Conservation (phyloP, 2,888 invertebrate genomes). For the Xestia xanthographa region DNA sequence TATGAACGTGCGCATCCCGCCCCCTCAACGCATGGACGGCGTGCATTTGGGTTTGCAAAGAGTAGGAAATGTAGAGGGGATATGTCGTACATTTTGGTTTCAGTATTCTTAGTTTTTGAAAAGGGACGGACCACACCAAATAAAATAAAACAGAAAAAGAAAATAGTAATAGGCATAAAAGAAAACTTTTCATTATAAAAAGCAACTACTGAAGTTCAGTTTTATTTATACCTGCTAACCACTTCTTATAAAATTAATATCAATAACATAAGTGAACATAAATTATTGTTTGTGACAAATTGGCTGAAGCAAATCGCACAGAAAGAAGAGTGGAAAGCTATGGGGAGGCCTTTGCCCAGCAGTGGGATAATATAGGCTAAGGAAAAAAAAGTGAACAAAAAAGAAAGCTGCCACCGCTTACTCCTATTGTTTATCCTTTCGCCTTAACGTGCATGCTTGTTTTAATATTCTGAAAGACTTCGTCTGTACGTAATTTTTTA, state of each 20-base stretch:
- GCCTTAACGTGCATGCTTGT: background rate
- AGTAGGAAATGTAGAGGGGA: constrained; percentile 46
- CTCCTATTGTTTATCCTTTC: background rate
- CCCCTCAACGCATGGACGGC: constrained; percentile 74
- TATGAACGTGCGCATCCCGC: constrained; percentile 77
- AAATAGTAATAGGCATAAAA: background rate
- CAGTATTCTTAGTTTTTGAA: background rate
- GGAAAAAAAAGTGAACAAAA: background rate
- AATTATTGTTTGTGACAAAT: too few relatives aligned
- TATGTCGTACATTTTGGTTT: too few relatives aligned
- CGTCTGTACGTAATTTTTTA: background rate
- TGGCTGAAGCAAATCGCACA: too few relatives aligned
- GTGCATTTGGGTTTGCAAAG: constrained; percentile 67
- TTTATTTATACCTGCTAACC: background rate
- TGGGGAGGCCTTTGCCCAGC: too few relatives aligned
- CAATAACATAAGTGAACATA: background rate
- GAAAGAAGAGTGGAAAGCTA: too few relatives aligned
- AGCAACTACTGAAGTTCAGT: background rate
- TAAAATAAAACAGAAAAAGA: background rate
- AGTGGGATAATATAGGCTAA: too few relatives aligned
- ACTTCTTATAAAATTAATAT: background rate
- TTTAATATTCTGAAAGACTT: background rate
- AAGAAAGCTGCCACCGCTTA: background rate
- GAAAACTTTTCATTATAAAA: background rate
- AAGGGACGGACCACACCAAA: background rate